These are phyloP conservation scores for Harmothoe impar DNA, from an alignment of 2,888 invertebrate genomes.

Conservation along the genomic window DNA sequence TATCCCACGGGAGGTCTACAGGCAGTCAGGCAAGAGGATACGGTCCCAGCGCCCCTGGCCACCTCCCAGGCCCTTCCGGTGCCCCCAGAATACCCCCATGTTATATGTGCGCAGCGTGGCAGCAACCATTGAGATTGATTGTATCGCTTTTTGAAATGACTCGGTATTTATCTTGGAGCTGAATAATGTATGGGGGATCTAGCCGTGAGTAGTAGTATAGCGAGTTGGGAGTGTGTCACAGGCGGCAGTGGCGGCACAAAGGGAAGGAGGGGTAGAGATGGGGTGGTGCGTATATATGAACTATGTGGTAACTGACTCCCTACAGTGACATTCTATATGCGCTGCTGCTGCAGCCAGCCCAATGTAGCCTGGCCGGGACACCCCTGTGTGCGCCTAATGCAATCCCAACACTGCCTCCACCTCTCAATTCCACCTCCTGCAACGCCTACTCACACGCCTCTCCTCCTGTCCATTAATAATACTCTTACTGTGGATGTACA, in stretches of 20 bases:
- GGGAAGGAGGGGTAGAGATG: neutral
- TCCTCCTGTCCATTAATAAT: no score
- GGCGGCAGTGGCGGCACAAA: neutral
- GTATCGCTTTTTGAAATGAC: conserved; percentile 47
- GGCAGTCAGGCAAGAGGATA: conserved; percentile 2
- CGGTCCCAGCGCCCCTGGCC: neutral
- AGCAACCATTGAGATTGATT: conserved; percentile 28
- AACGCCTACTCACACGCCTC: neutral
- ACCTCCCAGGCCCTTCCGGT: neutral
- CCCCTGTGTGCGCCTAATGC: neutral
- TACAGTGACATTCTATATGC: neutral
- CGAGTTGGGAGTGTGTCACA: conserved; percentile 5
- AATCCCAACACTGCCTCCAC: neutral
- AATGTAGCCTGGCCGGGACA: neutral
- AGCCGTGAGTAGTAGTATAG: conserved; percentile 29
- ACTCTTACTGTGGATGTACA: no score
- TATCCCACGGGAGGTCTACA: neutral
- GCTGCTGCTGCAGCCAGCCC: neutral
- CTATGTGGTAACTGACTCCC: neutral
- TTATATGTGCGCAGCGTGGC: neutral
- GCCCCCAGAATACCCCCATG: neutral
- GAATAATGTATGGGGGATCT: conserved; percentile 7
- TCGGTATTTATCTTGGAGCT: conserved; percentile 23
- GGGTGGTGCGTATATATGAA: neutral
- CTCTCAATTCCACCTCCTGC: neutral